Percentiles rank a stretch among this genome's conserved stretches.
These are phyloP conservation scores for Chaetops frenatus DNA, from an alignment of 2,113 vertebrate species.

Conservation along the genomic window DNA sequence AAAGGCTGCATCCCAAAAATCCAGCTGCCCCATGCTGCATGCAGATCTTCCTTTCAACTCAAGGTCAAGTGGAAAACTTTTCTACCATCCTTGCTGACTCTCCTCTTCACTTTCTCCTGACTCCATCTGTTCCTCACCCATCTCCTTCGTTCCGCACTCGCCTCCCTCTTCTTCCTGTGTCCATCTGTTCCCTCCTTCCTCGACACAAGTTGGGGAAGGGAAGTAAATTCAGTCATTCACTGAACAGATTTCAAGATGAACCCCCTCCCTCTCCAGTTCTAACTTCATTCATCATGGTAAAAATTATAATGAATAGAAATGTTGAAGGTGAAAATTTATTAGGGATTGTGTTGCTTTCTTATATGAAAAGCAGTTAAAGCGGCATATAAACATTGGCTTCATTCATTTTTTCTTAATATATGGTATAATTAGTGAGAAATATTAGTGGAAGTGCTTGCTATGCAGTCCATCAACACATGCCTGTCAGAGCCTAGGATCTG, in stretches of 20 bases:
- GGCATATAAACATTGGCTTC: conserved; percentile 51
- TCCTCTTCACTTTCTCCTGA: conserved; percentile 27
- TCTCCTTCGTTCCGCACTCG: conserved; percentile 42
- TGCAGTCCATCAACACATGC: conserved; percentile 57
- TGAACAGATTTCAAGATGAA: conserved; percentile 62
- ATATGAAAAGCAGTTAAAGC: conserved; percentile 55
- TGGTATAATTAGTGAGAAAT: conserved; percentile 54
- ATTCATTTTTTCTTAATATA: conserved; percentile 60
- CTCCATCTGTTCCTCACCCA: conserved; percentile 54
- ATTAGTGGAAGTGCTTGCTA: conserved; percentile 58
- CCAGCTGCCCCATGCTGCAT: background rate
- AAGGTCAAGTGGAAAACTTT: conserved; percentile 59
- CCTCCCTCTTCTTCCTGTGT: conserved; percentile 65
- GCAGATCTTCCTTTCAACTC: background rate
- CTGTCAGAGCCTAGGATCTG: conserved; percentile 57
- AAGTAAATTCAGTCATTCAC: conserved; percentile 61
- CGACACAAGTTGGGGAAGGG: conserved; percentile 25
- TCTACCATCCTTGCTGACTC: conserved; percentile 38
- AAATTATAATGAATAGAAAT: conserved; percentile 62
- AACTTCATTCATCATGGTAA: conserved; percentile 62
- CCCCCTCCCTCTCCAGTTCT: conserved; percentile 34
- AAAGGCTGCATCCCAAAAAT: background rate
- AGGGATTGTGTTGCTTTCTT: conserved; percentile 48
- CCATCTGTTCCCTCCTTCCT: conserved; percentile 64
- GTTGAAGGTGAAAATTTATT: conserved; percentile 63